Evolutionary conservation across 1,140 invertebrate species (phyloP).

Genomic region (Drosophila kikkawai): DNA sequence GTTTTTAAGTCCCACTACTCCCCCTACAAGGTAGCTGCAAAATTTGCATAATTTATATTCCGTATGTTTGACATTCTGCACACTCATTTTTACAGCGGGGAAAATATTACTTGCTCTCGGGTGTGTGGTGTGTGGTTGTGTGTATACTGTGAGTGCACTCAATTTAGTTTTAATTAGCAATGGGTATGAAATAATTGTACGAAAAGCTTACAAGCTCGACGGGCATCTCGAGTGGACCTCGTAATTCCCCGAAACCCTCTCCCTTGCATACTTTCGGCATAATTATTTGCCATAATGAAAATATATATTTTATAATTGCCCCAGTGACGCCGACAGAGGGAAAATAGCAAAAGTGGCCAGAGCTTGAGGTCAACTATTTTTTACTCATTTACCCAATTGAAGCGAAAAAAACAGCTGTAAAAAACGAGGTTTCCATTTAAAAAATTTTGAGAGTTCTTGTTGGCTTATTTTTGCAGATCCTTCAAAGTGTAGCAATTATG

Average conservation of each 20-base stretch:
- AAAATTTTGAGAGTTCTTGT: not conserved
- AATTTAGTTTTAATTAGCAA: constrained; percentile 83
- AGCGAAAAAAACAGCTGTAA: constrained; percentile 26
- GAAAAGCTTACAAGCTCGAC: constrained; percentile 70
- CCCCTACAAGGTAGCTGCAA: constrained; percentile 4
- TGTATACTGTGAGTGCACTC: constrained; percentile 52
- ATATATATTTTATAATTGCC: constrained; percentile 76
- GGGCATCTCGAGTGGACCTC: constrained; percentile 70
- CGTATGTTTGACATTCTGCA: constrained; percentile 31
- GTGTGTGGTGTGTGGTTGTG: constrained; percentile 12
- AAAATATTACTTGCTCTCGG: not conserved
- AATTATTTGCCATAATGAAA: constrained; percentile 75
- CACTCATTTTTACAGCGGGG: constrained; percentile 16
- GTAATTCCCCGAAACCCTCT: not conserved
- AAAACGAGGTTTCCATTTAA: constrained; percentile 1
- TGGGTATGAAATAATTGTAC: constrained; percentile 79
- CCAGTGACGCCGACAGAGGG: constrained; percentile 9
- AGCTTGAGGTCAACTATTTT: constrained; percentile 45
- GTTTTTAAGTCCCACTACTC: not conserved
- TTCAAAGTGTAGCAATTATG: constrained; percentile 4
- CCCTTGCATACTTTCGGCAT: constrained; percentile 59
- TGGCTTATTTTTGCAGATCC: constrained; percentile 3
- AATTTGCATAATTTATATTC: constrained; percentile 71
- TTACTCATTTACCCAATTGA: constrained; percentile 58
- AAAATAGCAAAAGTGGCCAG: constrained; percentile 17